Evolutionary conservation across 2,888 invertebrate species (phyloP).

Genomic region (Thyatira batis): DNA sequence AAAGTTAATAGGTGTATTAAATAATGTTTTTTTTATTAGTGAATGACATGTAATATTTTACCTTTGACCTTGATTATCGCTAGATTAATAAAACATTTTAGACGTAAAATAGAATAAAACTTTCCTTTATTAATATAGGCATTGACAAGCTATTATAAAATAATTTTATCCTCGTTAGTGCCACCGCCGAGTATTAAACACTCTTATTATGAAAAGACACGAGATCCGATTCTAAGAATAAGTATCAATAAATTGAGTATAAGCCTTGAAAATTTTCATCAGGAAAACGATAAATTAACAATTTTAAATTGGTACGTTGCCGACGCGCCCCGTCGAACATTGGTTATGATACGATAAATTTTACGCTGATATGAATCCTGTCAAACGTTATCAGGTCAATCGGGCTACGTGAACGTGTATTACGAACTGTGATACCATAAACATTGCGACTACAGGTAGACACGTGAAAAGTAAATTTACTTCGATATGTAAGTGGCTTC

Average conservation of each 20-base stretch:
- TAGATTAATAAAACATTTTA: too few species aligned
- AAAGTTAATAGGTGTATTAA: too few species aligned
- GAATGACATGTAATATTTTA: too few species aligned
- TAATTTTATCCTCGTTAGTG: too few species aligned
- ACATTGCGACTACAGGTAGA: neutral
- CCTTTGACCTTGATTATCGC: too few species aligned
- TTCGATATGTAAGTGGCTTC: neutral
- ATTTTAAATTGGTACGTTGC: slow-evolving; percentile 10
- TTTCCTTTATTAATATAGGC: too few species aligned
- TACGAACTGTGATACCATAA: neutral
- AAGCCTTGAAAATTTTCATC: slow-evolving; percentile 27
- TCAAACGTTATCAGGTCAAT: neutral
- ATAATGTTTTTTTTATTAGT: too few species aligned
- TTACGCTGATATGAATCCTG: neutral
- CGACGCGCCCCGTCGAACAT: neutral
- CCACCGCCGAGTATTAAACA: too few species aligned
- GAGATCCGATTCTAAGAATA: neutral
- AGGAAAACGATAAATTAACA: slow-evolving; percentile 26
- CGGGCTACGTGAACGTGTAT: neutral
- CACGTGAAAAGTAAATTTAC: neutral
- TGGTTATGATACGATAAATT: slow-evolving; percentile 10
- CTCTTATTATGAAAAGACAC: neutral
- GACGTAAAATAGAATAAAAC: too few species aligned
- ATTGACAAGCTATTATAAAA: too few species aligned
- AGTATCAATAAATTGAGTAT: neutral